These are phyloP conservation scores for Lethenteron camtschaticum DNA, from an alignment of 2,113 vertebrate genomes.

Conservation along the genomic window DNA sequence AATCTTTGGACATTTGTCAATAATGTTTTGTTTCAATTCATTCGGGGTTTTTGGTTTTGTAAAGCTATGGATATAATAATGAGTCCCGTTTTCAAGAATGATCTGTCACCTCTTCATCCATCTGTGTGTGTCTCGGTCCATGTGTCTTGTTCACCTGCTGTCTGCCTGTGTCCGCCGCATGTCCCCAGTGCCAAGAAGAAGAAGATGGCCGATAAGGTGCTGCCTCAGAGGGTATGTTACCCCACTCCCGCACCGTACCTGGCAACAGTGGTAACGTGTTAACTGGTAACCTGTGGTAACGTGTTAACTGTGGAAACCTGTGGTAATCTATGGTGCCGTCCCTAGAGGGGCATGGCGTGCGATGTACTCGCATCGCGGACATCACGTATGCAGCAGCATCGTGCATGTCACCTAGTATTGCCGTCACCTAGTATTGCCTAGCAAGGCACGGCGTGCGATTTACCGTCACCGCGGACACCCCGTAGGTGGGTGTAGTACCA, in stretches of 20 bases:
- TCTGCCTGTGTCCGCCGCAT: background rate
- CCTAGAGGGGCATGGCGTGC: background rate
- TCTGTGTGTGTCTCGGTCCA: background rate
- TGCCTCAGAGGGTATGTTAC: constrained; percentile 69
- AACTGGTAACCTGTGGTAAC: background rate
- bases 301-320: background rate
- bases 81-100: too few relatives aligned
- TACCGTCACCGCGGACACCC: too few relatives aligned
- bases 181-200: constrained; percentile 55
- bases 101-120: background rate
- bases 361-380: background rate
- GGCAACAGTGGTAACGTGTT: too few relatives aligned
- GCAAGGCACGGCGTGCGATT: too few relatives aligned
- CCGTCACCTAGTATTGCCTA: too few relatives aligned
- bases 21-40: too few relatives aligned
- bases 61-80: too few relatives aligned
- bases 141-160: background rate
- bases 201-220: constrained; percentile 97
- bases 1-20: too few relatives aligned
- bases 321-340: background rate
- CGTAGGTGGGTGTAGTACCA: too few relatives aligned
- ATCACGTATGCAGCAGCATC: too few relatives aligned
- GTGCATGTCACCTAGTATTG: too few relatives aligned
- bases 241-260: background rate
- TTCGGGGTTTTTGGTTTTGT: too few relatives aligned